Percentiles rank a stretch among this genome's conserved stretches.
Evolutionary conservation across 2,113 vertebrate genomes (phyloP).

Genomic region (Anguilla rostrata): DNA sequence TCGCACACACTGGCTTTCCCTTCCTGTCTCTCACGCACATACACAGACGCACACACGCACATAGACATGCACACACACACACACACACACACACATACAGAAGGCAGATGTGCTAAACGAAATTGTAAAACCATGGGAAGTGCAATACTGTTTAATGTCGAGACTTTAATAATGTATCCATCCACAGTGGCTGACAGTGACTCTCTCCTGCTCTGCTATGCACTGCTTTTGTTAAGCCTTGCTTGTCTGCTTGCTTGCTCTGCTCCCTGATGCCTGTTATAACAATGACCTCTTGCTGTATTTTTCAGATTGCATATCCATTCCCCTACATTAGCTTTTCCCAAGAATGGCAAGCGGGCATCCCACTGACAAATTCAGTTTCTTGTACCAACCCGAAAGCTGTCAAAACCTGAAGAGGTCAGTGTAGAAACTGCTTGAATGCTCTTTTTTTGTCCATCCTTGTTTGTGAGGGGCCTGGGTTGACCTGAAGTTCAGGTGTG

Average conservation of each 20-base stretch:
- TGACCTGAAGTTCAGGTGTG: neutral
- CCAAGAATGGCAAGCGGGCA: slow-evolving; percentile 60
- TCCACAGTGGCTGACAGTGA: neutral
- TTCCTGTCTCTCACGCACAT: neutral
- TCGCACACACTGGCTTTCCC: neutral
- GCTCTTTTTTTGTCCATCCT: neutral
- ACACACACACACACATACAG: neutral
- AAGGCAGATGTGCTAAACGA: neutral
- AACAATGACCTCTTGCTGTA: slow-evolving; percentile 51
- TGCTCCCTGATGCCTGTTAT: slow-evolving; percentile 41
- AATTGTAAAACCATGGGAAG: neutral
- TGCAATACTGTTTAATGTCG: neutral
- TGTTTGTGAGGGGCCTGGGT: neutral
- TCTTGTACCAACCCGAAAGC: slow-evolving; percentile 61
- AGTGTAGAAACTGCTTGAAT: slow-evolving; percentile 44
- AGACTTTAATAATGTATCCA: slow-evolving; percentile 3
- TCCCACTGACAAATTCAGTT: slow-evolving; percentile 61
- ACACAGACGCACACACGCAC: neutral
- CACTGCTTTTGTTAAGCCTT: neutral
- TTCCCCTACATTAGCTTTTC: slow-evolving; percentile 55
- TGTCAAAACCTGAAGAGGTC: slow-evolving; percentile 60
- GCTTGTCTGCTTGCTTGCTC: slow-evolving; percentile 18
- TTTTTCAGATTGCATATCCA: slow-evolving; percentile 61
- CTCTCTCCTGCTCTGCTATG: neutral
- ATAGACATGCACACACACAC: neutral